Evolutionary conservation across 2,113 vertebrate genomes (phyloP).

Genomic region (Corydoras sp.): DNA sequence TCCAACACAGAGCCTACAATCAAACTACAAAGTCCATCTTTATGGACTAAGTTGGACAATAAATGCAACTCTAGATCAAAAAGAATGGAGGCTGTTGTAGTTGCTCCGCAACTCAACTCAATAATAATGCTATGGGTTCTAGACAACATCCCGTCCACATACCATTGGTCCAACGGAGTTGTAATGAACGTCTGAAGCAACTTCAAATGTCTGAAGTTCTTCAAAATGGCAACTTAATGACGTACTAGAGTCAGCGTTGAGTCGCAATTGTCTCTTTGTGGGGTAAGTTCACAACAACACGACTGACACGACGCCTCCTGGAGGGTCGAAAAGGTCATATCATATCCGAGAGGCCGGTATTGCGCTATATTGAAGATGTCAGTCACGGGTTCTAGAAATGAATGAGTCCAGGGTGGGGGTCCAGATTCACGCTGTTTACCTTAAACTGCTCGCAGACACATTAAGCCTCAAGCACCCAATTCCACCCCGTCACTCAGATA

Average conservation of each 20-base stretch:
- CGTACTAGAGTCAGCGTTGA: constrained; percentile 32
- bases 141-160: no score
- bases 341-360: constrained; percentile 10
- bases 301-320: constrained; percentile 25
- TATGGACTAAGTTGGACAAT: no score
- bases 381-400: constrained; percentile 1
- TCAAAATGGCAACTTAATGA: constrained; percentile 28
- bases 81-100: no score
- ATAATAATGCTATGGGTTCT: no score
- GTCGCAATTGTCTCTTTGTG: constrained; percentile 8
- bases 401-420: constrained; percentile 14
- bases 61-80: no score
- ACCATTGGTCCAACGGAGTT: no score
- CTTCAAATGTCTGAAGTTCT: no score
- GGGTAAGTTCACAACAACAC: constrained; percentile 29
- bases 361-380: constrained; percentile 30
- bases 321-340: constrained; percentile 34
- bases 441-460: constrained; percentile 23
- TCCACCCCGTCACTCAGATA: constrained; percentile 15
- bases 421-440: constrained; percentile 11
- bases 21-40: no score
- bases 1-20: no score
- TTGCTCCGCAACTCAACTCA: no score
- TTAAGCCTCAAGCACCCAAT: constrained; percentile 23
- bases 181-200: no score